Evolutionary conservation across 2,797 vertebrate species (phyloP).

Genomic region (Cossypha dichroa): DNA sequence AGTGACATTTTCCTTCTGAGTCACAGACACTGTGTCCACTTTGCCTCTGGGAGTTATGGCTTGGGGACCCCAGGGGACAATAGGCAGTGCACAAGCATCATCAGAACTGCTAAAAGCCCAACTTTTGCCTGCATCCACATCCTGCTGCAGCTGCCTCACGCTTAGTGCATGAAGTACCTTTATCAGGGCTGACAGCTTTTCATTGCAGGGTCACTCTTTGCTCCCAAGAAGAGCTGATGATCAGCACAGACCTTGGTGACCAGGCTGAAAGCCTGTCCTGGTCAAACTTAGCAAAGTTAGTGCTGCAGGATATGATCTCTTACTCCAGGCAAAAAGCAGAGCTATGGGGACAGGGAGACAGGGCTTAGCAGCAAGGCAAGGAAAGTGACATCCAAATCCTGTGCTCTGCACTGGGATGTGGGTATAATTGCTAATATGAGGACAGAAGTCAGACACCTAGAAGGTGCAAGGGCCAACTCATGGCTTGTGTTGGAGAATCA

Average conservation of each 20-base stretch:
- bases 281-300: not conserved
- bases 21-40: not conserved
- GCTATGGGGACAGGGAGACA: not conserved
- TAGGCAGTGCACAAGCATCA: not conserved
- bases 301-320: not conserved
- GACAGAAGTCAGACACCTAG: not conserved
- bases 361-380: not conserved
- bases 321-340: not conserved
- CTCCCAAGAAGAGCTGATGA: not conserved
- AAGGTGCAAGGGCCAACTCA: not conserved
- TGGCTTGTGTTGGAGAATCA: not conserved
- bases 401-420: not conserved
- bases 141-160: not conserved
- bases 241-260: not conserved
- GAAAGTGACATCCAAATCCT: no score
- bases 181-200: not conserved
- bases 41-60: not conserved
- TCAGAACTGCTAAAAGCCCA: not conserved
- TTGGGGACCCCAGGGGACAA: not conserved
- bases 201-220: not conserved
- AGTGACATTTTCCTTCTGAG: not conserved
- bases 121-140: not conserved
- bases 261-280: not conserved
- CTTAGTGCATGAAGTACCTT: not conserved
- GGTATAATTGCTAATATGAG: not conserved